phyloP scores from a whole-genome alignment of 37 sponge, comb jelly and placozoan species.

The Ephydatia muelleri region DNA sequence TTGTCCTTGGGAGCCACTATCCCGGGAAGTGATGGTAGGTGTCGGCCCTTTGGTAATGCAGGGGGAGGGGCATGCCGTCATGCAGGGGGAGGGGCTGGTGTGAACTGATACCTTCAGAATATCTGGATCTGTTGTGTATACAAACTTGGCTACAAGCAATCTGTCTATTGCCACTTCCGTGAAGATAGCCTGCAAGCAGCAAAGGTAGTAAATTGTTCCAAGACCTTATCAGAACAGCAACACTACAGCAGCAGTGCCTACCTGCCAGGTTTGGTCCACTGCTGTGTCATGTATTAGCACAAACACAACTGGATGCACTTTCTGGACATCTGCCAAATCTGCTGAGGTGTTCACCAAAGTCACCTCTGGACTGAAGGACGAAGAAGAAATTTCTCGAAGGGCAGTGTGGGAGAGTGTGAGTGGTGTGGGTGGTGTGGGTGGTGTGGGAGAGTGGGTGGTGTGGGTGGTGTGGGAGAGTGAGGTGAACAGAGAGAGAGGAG shows the following conservation, averaged over 20 bases:
- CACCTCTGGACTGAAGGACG: conserved; percentile 4
- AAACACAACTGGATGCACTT: conserved; percentile 45
- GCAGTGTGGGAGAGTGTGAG: too few species aligned
- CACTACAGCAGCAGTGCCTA: not conserved
- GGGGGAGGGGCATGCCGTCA: too few species aligned
- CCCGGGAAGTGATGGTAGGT: conserved; percentile 22
- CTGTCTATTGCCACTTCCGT: conserved; percentile 28
- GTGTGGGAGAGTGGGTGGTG: too few species aligned
- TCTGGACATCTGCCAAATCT: conserved; percentile 31
- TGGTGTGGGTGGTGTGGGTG: too few species aligned
- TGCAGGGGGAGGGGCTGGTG: not conserved
- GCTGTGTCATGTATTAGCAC: conserved; percentile 37
- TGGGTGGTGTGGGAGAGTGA: too few species aligned
- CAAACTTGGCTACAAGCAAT: conserved; percentile 26
- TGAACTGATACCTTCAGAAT: conserved; percentile 28
- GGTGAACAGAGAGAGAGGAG: too few species aligned
- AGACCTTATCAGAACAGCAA: not conserved
- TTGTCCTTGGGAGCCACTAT: conserved; percentile 54
- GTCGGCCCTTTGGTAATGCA: conserved; percentile 19
- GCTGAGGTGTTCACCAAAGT: conserved; percentile 17
- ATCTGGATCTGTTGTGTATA: conserved; percentile 34
- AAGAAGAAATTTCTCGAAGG: not conserved
- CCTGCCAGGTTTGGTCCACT: conserved; percentile 50
- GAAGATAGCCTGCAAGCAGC: conserved; percentile 6
- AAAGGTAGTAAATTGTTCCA: not conserved